Evolutionary conservation across 2,797 vertebrate species (phyloP).

Genomic region (Gymnothorax javanicus): DNA sequence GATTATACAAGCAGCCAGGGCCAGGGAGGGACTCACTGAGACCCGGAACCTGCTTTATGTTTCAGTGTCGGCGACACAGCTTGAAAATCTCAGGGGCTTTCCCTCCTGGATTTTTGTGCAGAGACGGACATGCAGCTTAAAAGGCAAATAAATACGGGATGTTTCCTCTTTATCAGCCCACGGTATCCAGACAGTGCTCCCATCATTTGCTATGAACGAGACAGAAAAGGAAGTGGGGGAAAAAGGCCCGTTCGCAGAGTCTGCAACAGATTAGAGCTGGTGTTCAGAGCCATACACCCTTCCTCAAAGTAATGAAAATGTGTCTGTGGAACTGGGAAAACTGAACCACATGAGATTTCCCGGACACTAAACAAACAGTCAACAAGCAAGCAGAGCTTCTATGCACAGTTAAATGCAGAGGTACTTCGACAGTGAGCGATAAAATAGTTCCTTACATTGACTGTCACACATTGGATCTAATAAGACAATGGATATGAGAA

Average conservation of each 20-base stretch:
- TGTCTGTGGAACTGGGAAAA: background rate
- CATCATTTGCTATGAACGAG: background rate
- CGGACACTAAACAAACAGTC: background rate
- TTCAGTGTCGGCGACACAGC: background rate
- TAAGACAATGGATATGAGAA: background rate
- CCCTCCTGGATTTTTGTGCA: background rate
- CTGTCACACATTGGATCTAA: background rate
- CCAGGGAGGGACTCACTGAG: constrained; percentile 12
- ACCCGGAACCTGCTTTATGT: constrained; percentile 15
- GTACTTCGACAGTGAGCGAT: background rate
- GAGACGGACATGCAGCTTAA: constrained; percentile 5
- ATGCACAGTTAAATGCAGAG: background rate
- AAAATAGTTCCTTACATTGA: too few species aligned
- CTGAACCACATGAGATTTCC: constrained; percentile 1
- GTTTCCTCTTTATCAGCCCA: background rate
- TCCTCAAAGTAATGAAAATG: constrained; percentile 4
- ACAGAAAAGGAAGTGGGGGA: background rate
- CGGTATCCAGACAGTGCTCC: constrained; percentile 4
- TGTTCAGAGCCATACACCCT: background rate
- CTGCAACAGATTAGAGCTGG: background rate
- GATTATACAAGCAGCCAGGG: constrained; percentile 20
- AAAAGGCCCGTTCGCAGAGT: background rate
- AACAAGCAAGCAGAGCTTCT: background rate
- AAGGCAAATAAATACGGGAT: constrained; percentile 9
- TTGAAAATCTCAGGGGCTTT: background rate